Percentiles rank a stretch among this genome's conserved stretches.
phyloP scores from a whole-genome alignment of 2,113 vertebrate species.

The Corythornis madagascariensis region DNA sequence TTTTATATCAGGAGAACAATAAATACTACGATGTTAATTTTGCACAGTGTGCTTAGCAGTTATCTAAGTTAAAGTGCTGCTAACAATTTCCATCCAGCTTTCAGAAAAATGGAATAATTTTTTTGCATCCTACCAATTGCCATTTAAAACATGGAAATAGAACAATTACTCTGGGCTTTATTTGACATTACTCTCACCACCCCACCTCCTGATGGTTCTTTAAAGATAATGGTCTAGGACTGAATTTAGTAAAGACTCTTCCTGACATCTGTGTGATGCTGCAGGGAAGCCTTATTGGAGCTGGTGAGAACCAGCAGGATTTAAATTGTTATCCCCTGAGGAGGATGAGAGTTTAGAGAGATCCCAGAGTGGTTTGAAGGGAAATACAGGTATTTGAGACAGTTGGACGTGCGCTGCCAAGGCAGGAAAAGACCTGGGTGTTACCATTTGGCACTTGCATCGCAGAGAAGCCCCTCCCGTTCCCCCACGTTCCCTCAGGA shows the following conservation, averaged over 20 bases:
- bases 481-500: constrained; percentile 10
- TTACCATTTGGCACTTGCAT: not conserved
- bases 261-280: not conserved
- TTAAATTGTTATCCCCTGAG: not conserved
- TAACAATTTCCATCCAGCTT: not conserved
- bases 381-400: constrained; percentile 25
- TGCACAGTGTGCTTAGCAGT: not conserved
- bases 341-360: not conserved
- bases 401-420: not conserved
- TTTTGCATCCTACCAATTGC: not conserved
- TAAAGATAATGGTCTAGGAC: not conserved
- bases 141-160: not conserved
- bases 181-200: not conserved
- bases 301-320: not conserved
- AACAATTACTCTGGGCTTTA: not conserved
- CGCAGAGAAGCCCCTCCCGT: not conserved
- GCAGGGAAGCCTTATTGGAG: not conserved
- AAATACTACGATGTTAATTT: not conserved
- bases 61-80: not conserved
- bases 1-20: not conserved
- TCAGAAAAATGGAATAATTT: not conserved
- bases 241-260: not conserved
- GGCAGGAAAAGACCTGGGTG: constrained; percentile 53
- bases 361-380: not conserved
- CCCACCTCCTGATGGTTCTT: not conserved